Evolutionary conservation across 2,797 vertebrate species (phyloP).

Genomic region (Schizopygopsis malacanthus): DNA sequence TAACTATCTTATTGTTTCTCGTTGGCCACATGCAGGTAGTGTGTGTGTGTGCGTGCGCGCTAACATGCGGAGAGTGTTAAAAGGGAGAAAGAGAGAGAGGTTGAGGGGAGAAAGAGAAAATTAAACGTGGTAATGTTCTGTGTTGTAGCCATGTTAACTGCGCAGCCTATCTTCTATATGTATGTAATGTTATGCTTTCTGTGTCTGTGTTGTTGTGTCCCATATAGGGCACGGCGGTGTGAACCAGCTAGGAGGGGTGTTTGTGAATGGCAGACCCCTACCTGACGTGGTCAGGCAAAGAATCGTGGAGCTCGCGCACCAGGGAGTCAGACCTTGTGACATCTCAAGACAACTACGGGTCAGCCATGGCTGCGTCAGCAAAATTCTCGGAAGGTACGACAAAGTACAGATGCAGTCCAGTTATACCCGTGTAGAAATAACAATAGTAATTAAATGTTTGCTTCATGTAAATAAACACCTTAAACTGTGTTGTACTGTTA

Average conservation of each 20-base stretch:
- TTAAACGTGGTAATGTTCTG: constrained; percentile 9
- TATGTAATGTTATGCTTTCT: constrained; percentile 87
- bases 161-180: constrained; percentile 70
- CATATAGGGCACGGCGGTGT: constrained; percentile 99
- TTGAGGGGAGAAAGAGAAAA: constrained; percentile 34
- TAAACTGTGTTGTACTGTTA: constrained; percentile 3
- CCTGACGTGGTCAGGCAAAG: constrained; percentile 98
- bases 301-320: constrained; percentile 98
- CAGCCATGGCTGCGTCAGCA: constrained; percentile 99
- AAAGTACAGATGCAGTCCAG: constrained; percentile 59
- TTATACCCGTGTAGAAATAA: constrained; percentile 20
- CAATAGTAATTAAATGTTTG: constrained; percentile 3
- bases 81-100: constrained; percentile 23
- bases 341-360: constrained; percentile 98
- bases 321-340: constrained; percentile 97
- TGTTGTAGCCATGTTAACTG: constrained; percentile 13
- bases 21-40: constrained; percentile 7
- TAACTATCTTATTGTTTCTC: constrained; percentile 19
- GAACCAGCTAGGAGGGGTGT: constrained; percentile 99
- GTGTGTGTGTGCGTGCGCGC: background rate
- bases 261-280: constrained; percentile 99
- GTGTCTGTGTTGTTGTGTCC: constrained; percentile 86
- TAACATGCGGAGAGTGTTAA: constrained; percentile 30
- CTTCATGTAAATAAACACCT: constrained; percentile 1
- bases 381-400: constrained; percentile 98